These are phyloP conservation scores for Cheilosia scutellata DNA, from an alignment of 2,888 invertebrate species.

Conservation along the genomic window DNA sequence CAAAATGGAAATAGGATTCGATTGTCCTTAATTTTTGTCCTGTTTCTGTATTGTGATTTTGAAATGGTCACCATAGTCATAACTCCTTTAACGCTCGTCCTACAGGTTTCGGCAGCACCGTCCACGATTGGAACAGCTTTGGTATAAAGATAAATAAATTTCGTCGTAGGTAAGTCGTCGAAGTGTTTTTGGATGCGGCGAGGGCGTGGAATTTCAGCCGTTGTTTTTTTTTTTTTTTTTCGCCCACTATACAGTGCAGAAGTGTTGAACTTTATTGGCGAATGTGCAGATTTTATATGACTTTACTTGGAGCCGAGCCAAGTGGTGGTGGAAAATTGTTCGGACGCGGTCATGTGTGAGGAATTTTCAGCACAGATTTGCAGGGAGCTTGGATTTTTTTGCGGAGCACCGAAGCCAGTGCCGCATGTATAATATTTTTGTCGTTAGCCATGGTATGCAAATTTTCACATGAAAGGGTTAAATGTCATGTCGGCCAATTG, in stretches of 20 bases:
- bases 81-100: conserved; percentile 2
- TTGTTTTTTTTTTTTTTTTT: background rate
- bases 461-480: conserved; percentile 46
- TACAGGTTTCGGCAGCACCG: conserved; percentile 21
- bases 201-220: background rate
- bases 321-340: conserved; percentile 50
- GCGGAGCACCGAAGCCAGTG: too few relatives aligned
- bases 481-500: conserved; percentile 43
- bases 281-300: conserved; percentile 57
- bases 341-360: conserved; percentile 57
- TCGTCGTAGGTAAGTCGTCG: conserved; percentile 36
- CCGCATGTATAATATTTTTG: conserved; percentile 13
- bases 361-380: conserved; percentile 59
- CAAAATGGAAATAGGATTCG: too few relatives aligned
- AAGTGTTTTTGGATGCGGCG: background rate
- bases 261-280: conserved; percentile 26
- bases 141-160: conserved; percentile 63
- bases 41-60: too few relatives aligned
- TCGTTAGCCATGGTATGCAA: conserved; percentile 40
- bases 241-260: background rate
- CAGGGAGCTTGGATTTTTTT: conserved; percentile 8
- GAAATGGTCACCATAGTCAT: conserved; percentile 13
- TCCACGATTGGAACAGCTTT: conserved; percentile 5
- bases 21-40: too few relatives aligned
- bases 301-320: conserved; percentile 56